These are phyloP conservation scores for Lasioglossum calceatum DNA, from an alignment of 2,888 invertebrate genomes.

Conservation along the genomic window DNA sequence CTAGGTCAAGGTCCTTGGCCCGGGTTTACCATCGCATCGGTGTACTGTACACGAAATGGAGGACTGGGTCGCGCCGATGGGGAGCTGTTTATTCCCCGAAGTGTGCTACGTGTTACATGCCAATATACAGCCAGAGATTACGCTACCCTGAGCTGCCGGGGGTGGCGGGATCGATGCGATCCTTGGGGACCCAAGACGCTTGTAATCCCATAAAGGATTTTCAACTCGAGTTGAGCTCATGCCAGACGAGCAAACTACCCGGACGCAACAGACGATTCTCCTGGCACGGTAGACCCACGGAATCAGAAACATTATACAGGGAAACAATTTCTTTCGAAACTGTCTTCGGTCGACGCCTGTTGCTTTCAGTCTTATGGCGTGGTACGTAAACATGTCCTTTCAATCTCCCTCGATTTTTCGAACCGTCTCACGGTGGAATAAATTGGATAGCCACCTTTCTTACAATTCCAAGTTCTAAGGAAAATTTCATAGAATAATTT, in stretches of 20 bases:
- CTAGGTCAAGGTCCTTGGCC: conserved; percentile 63
- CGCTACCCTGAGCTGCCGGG: conserved; percentile 18
- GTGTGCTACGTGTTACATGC: conserved; percentile 57
- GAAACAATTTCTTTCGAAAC: neutral
- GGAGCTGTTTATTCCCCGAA: conserved; percentile 61
- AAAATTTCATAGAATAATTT: no score
- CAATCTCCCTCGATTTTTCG: no score
- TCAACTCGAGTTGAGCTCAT: conserved; percentile 42
- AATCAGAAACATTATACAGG: neutral
- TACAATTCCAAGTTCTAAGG: no score
- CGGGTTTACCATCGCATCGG: conserved; percentile 33
- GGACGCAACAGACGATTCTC: neutral
- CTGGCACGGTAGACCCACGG: neutral
- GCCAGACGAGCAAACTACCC: conserved; percentile 12
- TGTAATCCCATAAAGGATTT: conserved; percentile 51
- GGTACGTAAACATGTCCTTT: no score
- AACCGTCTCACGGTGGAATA: no score
- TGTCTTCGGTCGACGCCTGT: neutral
- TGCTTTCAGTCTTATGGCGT: neutral
- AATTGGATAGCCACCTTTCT: no score
- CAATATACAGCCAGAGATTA: conserved; percentile 36
- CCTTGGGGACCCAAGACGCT: conserved; percentile 52
- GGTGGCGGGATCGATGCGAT: conserved; percentile 47
- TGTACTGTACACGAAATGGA: conserved; percentile 50
- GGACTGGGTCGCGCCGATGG: conserved; percentile 47